These are phyloP conservation scores for Peromyscus aztecus DNA, from an alignment of 2,797 vertebrate genomes.

Conservation along the genomic window DNA sequence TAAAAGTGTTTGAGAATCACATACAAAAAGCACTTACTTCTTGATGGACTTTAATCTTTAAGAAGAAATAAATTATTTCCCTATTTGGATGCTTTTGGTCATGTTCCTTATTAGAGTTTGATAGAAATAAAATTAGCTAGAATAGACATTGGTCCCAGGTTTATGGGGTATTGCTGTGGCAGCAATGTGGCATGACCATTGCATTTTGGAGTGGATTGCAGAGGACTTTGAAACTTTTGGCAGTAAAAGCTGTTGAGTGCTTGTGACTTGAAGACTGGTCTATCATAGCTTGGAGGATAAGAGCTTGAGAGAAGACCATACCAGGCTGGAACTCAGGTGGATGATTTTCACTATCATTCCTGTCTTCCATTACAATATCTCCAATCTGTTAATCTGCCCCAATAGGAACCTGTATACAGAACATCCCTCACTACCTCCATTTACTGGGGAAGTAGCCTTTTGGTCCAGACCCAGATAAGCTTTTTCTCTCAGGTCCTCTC, in stretches of 20 bases:
- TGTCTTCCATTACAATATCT: not conserved
- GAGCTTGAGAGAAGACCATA: not conserved
- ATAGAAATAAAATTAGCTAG: not conserved
- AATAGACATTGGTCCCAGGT: not conserved
- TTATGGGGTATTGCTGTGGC: not conserved
- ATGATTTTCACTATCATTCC: not conserved
- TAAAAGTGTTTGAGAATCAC: not conserved
- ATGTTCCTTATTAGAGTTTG: not conserved
- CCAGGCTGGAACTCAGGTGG: not conserved
- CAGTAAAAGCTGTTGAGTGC: not conserved
- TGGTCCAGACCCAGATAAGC: not conserved
- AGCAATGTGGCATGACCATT: not conserved
- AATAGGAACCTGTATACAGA: not conserved
- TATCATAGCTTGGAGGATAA: not conserved
- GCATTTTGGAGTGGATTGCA: not conserved
- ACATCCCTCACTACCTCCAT: not conserved
- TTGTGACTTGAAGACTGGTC: not conserved
- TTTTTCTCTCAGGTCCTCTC: not conserved
- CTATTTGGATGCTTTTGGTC: not conserved
- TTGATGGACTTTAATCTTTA: not conserved
- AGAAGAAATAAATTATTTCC: not conserved
- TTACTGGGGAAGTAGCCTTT: not conserved
- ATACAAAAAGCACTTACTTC: not conserved
- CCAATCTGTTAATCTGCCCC: not conserved
- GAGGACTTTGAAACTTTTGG: not conserved